phyloP scores from a whole-genome alignment of 2,797 vertebrate genomes.

The Xerus rutilus region DNA sequence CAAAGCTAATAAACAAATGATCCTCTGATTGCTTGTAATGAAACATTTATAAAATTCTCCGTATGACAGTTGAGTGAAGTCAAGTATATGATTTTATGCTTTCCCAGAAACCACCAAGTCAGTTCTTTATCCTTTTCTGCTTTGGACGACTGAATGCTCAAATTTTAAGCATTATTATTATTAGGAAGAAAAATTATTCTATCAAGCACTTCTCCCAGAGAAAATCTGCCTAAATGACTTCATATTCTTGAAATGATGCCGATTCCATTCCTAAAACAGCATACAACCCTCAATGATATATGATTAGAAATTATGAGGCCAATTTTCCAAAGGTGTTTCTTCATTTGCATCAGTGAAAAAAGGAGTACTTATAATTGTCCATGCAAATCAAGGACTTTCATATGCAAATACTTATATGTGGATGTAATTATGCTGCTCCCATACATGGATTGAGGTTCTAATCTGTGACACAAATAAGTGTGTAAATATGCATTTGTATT shows the following conservation, averaged over 20 bases:
- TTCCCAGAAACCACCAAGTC: constrained; percentile 16
- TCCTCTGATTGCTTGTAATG: constrained; percentile 54
- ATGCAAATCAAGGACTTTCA: constrained; percentile 81
- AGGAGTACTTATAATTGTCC: constrained; percentile 68
- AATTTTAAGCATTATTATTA: constrained; percentile 74
- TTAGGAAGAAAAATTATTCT: constrained; percentile 51
- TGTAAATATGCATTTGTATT: constrained; percentile 79
- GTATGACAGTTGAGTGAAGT: constrained; percentile 21
- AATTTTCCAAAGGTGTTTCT: constrained; percentile 77
- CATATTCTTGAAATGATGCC: constrained; percentile 60
- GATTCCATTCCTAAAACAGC: constrained; percentile 65
- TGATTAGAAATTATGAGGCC: constrained; percentile 81
- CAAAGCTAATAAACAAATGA: constrained; percentile 64
- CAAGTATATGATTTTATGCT: constrained; percentile 13
- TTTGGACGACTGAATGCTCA: constrained; percentile 47
- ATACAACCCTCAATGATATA: constrained; percentile 63
- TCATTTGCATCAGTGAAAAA: constrained; percentile 76
- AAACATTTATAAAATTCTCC: constrained; percentile 56
- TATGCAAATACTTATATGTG: constrained; percentile 79
- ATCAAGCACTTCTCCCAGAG: constrained; percentile 64
- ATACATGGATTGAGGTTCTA: constrained; percentile 66
- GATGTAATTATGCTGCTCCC: constrained; percentile 74
- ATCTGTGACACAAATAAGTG: constrained; percentile 79
- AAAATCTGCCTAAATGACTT: constrained; percentile 76
- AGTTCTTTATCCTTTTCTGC: constrained; percentile 43